A percentile compares a stretch with the other conserved stretches of the same genome.
phyloP scores from a whole-genome alignment of 92 coral and sea anemone genomes.

The Blastomussa wellsi region DNA sequence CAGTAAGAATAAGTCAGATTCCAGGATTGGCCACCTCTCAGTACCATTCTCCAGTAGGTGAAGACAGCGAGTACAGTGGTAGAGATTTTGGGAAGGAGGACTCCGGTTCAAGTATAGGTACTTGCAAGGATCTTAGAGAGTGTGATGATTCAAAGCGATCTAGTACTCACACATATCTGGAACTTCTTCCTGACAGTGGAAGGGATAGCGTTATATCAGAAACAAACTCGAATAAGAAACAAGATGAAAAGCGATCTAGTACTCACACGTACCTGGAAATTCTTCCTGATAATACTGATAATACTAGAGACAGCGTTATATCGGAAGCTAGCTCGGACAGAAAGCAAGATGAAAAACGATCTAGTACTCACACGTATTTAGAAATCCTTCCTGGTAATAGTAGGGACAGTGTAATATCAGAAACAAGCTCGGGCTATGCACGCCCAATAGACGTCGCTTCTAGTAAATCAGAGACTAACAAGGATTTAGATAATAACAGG shows the following conservation, averaged over 20 bases:
- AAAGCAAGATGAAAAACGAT: neutral
- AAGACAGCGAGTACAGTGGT: conserved; percentile 52
- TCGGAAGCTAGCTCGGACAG: conserved; percentile 83
- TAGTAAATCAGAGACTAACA: conserved; percentile 26
- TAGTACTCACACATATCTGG: conserved; percentile 71
- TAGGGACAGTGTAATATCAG: conserved; percentile 76
- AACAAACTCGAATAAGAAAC: conserved; percentile 67
- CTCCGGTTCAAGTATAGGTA: conserved; percentile 51
- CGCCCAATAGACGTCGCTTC: conserved; percentile 72
- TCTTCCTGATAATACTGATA: conserved; percentile 48
- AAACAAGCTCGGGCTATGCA: conserved; percentile 92
- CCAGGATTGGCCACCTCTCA: conserved; percentile 67
- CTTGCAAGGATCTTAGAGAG: conserved; percentile 41
- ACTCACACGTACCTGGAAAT: conserved; percentile 46
- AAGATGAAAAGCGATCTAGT: neutral
- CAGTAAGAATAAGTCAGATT: conserved; percentile 87
- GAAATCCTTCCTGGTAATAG: conserved; percentile 45
- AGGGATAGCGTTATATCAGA: conserved; percentile 79
- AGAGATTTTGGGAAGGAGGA: conserved; percentile 57
- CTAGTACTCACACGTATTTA: conserved; percentile 31
- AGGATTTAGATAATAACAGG: neutral
- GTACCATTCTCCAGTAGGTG: conserved; percentile 36
- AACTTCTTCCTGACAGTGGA: conserved; percentile 57
- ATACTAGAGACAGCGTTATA: conserved; percentile 61
- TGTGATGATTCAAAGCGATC: conserved; percentile 60